These are phyloP conservation scores for Tokudaia tokunoshimensis DNA, from an alignment of 2,797 vertebrate species.

Conservation along the genomic window DNA sequence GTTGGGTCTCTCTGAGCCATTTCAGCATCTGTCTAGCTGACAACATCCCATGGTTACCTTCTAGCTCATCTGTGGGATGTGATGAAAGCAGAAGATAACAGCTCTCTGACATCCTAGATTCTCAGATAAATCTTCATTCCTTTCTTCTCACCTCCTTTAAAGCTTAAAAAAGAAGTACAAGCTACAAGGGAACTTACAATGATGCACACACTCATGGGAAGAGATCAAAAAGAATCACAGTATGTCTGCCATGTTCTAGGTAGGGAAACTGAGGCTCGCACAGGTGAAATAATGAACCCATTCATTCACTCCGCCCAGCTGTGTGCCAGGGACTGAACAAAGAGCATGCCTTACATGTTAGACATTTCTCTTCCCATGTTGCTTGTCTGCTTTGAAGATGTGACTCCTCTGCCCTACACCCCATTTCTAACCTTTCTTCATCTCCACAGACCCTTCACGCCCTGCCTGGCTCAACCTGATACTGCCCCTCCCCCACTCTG, in stretches of 20 bases:
- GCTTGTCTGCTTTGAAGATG: neutral
- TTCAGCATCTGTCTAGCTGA: neutral
- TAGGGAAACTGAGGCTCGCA: neutral
- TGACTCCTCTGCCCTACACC: neutral
- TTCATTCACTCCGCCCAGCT: neutral
- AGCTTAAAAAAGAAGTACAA: neutral
- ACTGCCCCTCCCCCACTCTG: neutral
- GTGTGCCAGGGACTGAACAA: neutral
- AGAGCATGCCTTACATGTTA: neutral
- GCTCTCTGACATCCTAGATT: fast-evolving
- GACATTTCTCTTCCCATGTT: neutral
- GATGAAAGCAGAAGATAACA: neutral
- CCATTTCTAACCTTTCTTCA: fast-evolving
- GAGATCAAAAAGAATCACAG: neutral
- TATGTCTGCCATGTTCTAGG: neutral
- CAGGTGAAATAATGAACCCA: neutral
- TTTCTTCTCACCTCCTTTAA: neutral
- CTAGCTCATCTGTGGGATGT: neutral
- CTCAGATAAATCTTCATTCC: neutral
- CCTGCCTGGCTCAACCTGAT: neutral
- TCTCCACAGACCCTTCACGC: fast-evolving
- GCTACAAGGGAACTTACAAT: neutral
- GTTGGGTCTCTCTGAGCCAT: neutral
- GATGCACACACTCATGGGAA: too few relatives aligned
- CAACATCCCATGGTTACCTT: neutral